Evolutionary conservation across 2,888 invertebrate genomes (phyloP), one percentile per base, ranked within the genome.

Genomic region (Tiliacea aurago): DNA sequence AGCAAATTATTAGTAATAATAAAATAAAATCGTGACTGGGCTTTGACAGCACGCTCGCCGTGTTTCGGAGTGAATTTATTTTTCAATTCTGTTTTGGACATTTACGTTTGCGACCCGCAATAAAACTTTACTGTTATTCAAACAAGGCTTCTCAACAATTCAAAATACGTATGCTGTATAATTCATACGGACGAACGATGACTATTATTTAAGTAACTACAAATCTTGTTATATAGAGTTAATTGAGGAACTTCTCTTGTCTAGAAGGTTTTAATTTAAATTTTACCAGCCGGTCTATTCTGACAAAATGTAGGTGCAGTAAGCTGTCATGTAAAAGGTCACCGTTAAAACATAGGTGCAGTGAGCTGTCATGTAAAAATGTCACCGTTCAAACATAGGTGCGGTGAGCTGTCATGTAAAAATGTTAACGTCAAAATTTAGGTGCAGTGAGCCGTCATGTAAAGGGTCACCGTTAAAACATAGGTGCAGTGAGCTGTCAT

Each of bases 31-130:
- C 65, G 47, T 70, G 76, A 68, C 70, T 65, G 23, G n/a, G 13
- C 67, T 86, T 82, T 76, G 80, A 71, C 71, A 81, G 45, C 62
- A 47, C 41, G 76, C 72, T 43, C 67, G 47, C 61, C 61, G 65
- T 68, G 64, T 55, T 64, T 80, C 49, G 37, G 11, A 43, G 59
- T 51, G 58, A 84, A 81, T 69, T 77, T 73, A 76, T 75, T 82
- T 84, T 80, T 77, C 64, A 78, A 73, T 80, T 83, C 53, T 33
- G 45, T 51, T 49, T 56, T 33, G 23, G 66, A 66, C 75, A 70
- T 81, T 84, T 70, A 70, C 41, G 70, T 55, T 69, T 55, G 49
- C 13, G 13, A 37, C 49, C 62, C 7, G 56, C n/a, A 47, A 65
- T 70, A 55, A 71, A 61, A 67, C 15, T 70, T 58, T 59, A 55